phyloP scores from a whole-genome alignment of 2,113 vertebrate species.

The Hydropotes inermis region DNA sequence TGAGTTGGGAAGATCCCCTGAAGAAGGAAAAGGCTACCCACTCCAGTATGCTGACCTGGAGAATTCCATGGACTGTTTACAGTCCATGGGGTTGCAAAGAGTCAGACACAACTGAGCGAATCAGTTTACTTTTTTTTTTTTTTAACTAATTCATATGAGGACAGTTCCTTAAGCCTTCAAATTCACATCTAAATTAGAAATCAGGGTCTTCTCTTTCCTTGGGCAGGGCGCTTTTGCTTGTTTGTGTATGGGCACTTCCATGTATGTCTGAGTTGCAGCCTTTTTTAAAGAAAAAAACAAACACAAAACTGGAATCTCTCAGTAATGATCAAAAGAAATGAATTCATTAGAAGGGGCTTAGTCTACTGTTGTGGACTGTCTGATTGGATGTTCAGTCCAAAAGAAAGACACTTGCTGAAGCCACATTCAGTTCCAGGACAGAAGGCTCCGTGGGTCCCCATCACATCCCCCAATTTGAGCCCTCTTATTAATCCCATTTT shows the following conservation, averaged over 20 bases:
- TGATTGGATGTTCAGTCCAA: not conserved
- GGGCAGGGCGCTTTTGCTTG: not conserved
- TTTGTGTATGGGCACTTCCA: not conserved
- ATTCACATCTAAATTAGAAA: not conserved
- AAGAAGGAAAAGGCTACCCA: not conserved
- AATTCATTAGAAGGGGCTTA: not conserved
- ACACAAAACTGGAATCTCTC: not conserved
- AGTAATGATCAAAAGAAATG: not conserved
- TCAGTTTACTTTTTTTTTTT: not conserved
- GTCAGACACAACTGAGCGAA: accelerated
- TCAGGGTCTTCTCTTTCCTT: not conserved
- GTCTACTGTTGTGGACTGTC: not conserved
- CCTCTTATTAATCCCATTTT: not conserved
- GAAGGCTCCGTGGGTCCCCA: not conserved
- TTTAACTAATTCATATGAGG: not conserved
- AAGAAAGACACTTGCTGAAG: not conserved
- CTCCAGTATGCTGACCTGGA: not conserved
- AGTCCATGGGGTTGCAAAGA: not conserved
- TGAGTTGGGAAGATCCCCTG: not conserved
- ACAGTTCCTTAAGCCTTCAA: not conserved
- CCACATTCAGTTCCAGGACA: not conserved
- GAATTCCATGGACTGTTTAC: not conserved
- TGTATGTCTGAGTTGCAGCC: not conserved
- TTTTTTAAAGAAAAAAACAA: not conserved
- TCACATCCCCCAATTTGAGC: accelerated